Evolutionary conservation across 2,797 vertebrate genomes (phyloP).

Genomic region (Microhierax caerulescens): DNA sequence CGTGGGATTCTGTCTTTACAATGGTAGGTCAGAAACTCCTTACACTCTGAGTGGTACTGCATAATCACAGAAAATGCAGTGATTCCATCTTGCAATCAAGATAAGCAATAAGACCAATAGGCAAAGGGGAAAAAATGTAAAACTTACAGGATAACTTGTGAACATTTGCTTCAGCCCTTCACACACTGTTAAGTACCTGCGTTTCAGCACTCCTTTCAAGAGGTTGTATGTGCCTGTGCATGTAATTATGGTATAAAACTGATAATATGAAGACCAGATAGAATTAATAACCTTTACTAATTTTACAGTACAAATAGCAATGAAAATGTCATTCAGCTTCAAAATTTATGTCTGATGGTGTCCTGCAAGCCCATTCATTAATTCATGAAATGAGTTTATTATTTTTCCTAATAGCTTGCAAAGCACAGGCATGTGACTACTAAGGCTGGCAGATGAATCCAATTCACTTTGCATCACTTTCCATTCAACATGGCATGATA

Average conservation of each 20-base stretch:
- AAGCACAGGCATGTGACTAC: neutral
- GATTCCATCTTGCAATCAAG: neutral
- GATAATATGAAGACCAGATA: slow-evolving; percentile 10
- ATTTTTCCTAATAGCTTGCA: slow-evolving; percentile 36
- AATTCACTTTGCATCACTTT: neutral
- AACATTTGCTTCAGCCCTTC: slow-evolving; percentile 6
- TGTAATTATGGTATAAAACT: slow-evolving; percentile 47
- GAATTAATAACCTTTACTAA: slow-evolving; percentile 63
- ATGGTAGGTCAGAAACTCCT: neutral
- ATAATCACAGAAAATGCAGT: neutral
- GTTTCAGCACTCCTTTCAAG: slow-evolving; percentile 42
- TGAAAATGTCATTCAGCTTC: slow-evolving; percentile 44
- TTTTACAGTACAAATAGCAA: slow-evolving; percentile 54
- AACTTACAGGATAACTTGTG: neutral
- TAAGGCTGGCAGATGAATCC: neutral
- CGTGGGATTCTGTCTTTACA: neutral
- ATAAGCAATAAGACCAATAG: neutral
- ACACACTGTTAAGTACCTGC: neutral
- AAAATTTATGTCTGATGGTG: slow-evolving; percentile 34
- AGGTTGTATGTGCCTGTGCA: slow-evolving; percentile 31
- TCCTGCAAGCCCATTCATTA: slow-evolving; percentile 37
- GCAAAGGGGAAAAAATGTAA: neutral
- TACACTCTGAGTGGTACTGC: neutral
- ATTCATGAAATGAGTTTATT: slow-evolving; percentile 38
- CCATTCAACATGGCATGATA: neutral